Conservation (phyloP, 2,888 invertebrate genomes). For the Glaucopsyche alexis region DNA sequence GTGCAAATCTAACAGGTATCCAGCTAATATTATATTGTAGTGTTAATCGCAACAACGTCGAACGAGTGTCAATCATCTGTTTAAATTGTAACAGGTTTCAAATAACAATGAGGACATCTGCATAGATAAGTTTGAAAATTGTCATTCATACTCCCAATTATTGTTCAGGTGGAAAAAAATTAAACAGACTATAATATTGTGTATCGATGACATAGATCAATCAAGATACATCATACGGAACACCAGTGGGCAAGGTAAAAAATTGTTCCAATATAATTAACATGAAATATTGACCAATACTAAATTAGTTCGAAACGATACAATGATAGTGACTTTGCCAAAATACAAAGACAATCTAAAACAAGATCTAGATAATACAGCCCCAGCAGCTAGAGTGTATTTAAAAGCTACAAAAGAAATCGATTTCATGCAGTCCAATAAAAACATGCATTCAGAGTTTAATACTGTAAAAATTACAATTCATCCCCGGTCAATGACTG, state of each 20-base stretch:
- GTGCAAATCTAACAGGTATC: slow-evolving; percentile 49
- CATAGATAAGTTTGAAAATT: slow-evolving; percentile 62
- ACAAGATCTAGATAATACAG: slow-evolving; percentile 73
- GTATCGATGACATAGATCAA: slow-evolving; percentile 47
- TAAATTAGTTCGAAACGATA: slow-evolving; percentile 65
- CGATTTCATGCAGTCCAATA: slow-evolving; percentile 62
- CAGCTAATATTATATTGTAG: slow-evolving; percentile 56
- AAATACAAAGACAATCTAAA: slow-evolving; percentile 67
- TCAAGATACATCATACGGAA: slow-evolving; percentile 52
- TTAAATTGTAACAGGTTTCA: slow-evolving; percentile 58
- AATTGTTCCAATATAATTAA: slow-evolving; percentile 67
- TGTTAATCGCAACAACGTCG: slow-evolving; percentile 44
- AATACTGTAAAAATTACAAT: slow-evolving; percentile 62
- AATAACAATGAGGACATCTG: slow-evolving; percentile 68
- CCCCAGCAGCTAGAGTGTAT: slow-evolving; percentile 64
- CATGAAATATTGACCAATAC: slow-evolving; percentile 62
- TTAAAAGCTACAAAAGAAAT: slow-evolving; percentile 72
- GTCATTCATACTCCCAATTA: slow-evolving; percentile 61
- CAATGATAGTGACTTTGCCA: slow-evolving; percentile 71
- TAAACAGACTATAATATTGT: slow-evolving; percentile 46
- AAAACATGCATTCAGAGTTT: slow-evolving; percentile 65
- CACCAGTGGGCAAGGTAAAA: slow-evolving; percentile 48
- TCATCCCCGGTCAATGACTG: slow-evolving; percentile 76
- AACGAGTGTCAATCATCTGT: slow-evolving; percentile 62
- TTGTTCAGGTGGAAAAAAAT: slow-evolving; percentile 48